Base-by-base conservation (phyloP, 2,113 vertebrate species). In the Poecile atricapillus region DNA sequence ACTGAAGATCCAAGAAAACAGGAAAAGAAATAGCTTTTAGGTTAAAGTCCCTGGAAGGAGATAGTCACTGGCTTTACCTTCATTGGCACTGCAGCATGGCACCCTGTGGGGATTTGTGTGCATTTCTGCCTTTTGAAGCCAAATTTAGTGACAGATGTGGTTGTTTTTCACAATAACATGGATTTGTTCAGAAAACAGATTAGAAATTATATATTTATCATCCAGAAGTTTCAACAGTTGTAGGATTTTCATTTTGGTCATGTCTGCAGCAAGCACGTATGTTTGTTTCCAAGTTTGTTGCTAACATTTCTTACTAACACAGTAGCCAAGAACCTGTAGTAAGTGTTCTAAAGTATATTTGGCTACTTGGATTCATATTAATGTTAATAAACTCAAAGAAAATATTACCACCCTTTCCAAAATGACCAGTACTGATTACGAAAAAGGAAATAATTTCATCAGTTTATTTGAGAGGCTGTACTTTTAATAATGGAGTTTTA, bases 121-220 rank as follows among this genome's bases (percentile, higher is more conserved):
- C 16, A 33, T 83, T 86, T 68, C 55, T 58, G 7, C 31, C 15
- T 47, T 73, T 47, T 33, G 37, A 83, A 73, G 23, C 17, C 64
- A 70, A 59, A 56, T 67, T 67, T 56, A 47, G 22, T 39, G 43
- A 74, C 33, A 55, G 28, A 21, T 31, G 11, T 19, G 22, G 3
- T 6, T 2, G 1, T 0, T 53, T 49, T 70, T 62, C 46, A 28
- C 16, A 83, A 5, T 10, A 49, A n/a, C 17, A 52, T 3, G 16
- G 9, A 27, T 59, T 39, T 11, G 7, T 74, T 83, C 14, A 75
- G 73, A 65, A 83, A 85, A 41, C 25, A 44, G 37, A 10, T 20
- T 1, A 75, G 52, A 39, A 63, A 59, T 64, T 35, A 35, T 5
- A 2, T 56, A 64, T 67, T 78, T 10, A 23, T 12, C n/a, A 52